These are phyloP conservation scores for Drosophila atripex DNA, from an alignment of 2,888 invertebrate species.

Conservation along the genomic window DNA sequence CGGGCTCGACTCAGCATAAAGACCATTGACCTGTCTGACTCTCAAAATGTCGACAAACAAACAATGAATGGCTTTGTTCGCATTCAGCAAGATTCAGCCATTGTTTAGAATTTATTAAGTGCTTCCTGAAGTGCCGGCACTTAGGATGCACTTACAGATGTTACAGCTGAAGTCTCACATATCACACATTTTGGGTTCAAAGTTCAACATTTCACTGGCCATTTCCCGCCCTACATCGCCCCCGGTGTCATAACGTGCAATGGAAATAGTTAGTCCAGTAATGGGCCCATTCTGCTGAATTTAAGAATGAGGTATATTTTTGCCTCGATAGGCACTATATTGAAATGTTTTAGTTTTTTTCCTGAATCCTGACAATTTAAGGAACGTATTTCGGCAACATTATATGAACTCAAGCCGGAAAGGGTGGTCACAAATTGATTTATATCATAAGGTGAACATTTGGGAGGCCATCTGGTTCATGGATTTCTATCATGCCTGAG, in stretches of 20 bases:
- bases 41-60: constrained; percentile 4
- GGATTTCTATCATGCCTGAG: no score
- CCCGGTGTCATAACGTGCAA: constrained; percentile 47
- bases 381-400: neutral
- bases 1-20: constrained; percentile 22
- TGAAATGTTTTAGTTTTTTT: neutral
- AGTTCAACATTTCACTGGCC: constrained; percentile 49
- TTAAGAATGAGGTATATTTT: constrained; percentile 16
- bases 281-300: constrained; percentile 46
- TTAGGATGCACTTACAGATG: constrained; percentile 58
- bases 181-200: constrained; percentile 40
- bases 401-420: neutral
- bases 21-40: constrained; percentile 54
- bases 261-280: constrained; percentile 53
- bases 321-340: constrained; percentile 5
- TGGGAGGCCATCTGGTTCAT: neutral
- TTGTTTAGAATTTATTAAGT: constrained; percentile 76
- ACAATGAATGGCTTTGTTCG: constrained; percentile 60
- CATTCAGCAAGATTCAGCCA: constrained; percentile 44
- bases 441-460: neutral
- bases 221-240: neutral
- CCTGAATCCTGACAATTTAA: neutral
- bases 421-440: neutral
- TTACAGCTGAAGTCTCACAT: constrained; percentile 32
- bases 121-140: constrained; percentile 64